phyloP scores from a whole-genome alignment of 2,797 vertebrate genomes.

The Chromis chromis region DNA sequence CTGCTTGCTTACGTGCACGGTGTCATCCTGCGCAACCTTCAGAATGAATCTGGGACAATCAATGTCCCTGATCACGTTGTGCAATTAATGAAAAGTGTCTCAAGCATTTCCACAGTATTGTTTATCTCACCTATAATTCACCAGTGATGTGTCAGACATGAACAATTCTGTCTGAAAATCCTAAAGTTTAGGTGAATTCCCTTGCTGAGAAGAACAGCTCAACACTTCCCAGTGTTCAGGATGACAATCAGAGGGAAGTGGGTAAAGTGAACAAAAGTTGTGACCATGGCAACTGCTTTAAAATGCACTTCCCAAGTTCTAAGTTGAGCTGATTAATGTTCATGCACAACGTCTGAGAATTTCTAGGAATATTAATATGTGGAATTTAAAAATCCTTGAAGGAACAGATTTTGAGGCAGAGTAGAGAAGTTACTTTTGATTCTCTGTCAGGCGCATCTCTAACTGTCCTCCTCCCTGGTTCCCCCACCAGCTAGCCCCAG shows the following conservation, averaged over 20 bases:
- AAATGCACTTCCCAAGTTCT: background rate
- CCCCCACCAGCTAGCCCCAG: constrained; percentile 88
- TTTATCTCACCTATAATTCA: background rate
- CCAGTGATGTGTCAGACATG: too few relatives aligned
- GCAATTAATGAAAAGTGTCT: background rate
- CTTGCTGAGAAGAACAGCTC: background rate
- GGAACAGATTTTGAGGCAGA: background rate
- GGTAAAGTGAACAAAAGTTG: background rate
- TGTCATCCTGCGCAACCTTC: too few relatives aligned
- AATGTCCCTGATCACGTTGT: too few relatives aligned
- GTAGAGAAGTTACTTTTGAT: too few relatives aligned
- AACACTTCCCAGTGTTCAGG: background rate
- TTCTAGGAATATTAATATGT: background rate
- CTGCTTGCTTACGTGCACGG: too few relatives aligned
- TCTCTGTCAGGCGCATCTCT: too few relatives aligned
- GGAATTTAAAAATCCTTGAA: background rate
- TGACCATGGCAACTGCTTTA: constrained; percentile 28
- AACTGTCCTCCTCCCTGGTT: too few relatives aligned
- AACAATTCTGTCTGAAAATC: background rate
- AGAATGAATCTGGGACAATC: background rate
- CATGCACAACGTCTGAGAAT: background rate
- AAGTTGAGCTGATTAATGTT: background rate
- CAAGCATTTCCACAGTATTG: background rate
- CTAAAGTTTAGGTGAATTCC: background rate
- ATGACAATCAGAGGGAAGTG: background rate